Evolutionary conservation across 2,113 vertebrate genomes (phyloP).

Genomic region (Cynocephalus volans): DNA sequence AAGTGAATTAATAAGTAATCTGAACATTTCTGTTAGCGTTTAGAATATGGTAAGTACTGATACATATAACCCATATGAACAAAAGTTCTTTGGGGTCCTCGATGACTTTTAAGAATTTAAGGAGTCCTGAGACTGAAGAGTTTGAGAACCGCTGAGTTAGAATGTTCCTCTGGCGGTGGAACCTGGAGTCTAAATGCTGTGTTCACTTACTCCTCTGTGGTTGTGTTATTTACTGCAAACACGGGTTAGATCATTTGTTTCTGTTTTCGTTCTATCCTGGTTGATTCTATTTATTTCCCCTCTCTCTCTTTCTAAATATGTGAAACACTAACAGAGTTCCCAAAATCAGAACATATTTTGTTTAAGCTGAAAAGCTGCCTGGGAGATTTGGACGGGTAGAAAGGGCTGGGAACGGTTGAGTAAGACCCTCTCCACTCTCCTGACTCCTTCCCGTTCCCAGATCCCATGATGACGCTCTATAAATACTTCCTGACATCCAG

Average conservation of each 20-base stretch:
- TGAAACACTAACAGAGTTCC: neutral
- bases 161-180: neutral
- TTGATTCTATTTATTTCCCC: neutral
- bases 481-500: neutral
- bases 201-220: fast-evolving
- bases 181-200: fast-evolving
- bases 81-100: neutral
- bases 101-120: fast-evolving
- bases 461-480: neutral
- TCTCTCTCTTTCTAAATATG: neutral
- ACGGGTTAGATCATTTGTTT: neutral
- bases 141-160: fast-evolving
- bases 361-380: neutral
- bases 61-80: fast-evolving
- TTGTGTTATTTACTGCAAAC: neutral
- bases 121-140: neutral
- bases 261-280: neutral
- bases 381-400: neutral
- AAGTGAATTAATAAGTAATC: neutral
- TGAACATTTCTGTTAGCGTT: neutral
- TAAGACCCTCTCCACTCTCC: neutral
- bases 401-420: neutral
- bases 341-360: neutral
- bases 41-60: fast-evolving
- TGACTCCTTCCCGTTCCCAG: neutral